phyloP scores from a whole-genome alignment of 2,888 invertebrate genomes.

The Sinotaia quadrata region DNA sequence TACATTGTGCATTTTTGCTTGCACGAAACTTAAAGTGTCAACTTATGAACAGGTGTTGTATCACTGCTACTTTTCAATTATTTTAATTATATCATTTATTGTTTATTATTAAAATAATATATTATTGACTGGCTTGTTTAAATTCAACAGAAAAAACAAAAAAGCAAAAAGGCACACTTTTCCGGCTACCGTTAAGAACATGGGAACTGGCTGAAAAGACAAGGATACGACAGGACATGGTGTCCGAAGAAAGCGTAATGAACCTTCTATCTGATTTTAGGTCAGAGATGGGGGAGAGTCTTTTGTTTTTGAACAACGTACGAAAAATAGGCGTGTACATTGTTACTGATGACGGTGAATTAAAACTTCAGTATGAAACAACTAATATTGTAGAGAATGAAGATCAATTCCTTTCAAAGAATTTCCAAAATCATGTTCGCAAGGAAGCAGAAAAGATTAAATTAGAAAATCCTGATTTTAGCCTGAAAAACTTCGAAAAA shows the following conservation, averaged over 20 bases:
- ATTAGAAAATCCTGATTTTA: neutral
- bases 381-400: constrained; percentile 23
- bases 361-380: constrained; percentile 21
- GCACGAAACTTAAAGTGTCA: too few relatives aligned
- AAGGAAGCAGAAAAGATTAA: neutral
- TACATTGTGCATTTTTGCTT: too few relatives aligned
- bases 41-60: too few relatives aligned
- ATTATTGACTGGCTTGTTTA: neutral
- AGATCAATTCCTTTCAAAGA: neutral
- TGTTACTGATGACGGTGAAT: neutral
- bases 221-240: constrained; percentile 37
- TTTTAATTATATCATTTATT: too few relatives aligned
- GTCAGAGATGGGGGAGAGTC: constrained; percentile 2
- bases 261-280: constrained; percentile 11
- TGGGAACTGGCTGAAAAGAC: constrained; percentile 48
- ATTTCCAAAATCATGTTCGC: neutral
- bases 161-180: constrained; percentile 46
- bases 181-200: constrained; percentile 54
- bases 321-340: constrained; percentile 14
- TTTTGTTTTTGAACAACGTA: constrained; percentile 24
- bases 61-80: too few relatives aligned
- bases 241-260: constrained; percentile 1
- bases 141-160: neutral
- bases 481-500: constrained; percentile 9
- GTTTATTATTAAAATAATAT: too few relatives aligned